These are phyloP conservation scores for Ophioninae sp. DNA, from an alignment of 2,888 invertebrate genomes.

Conservation along the genomic window DNA sequence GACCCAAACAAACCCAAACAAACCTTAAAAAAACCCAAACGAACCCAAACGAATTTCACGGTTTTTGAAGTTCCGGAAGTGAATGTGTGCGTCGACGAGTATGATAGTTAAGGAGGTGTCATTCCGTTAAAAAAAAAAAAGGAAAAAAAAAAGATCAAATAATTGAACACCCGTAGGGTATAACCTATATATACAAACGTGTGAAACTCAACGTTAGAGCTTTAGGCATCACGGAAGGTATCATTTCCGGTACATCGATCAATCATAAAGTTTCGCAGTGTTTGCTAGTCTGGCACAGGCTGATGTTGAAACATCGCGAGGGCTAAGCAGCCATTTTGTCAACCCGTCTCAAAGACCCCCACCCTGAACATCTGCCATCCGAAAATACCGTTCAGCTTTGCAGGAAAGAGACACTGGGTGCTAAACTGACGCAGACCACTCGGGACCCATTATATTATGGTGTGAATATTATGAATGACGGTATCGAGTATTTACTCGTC, in stretches of 20 bases:
- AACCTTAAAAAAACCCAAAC: neutral
- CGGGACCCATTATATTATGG: constrained; percentile 54
- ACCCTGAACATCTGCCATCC: constrained; percentile 70
- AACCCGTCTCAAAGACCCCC: constrained; percentile 52
- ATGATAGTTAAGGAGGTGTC: constrained; percentile 29
- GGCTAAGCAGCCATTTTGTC: constrained; percentile 72
- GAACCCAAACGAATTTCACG: neutral
- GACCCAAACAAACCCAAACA: neutral
- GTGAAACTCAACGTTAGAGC: constrained; percentile 40
- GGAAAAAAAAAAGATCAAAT: constrained; percentile 23
- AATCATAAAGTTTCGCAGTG: constrained; percentile 66
- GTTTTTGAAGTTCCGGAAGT: constrained; percentile 30
- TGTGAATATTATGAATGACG: constrained; percentile 65
- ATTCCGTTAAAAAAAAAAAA: constrained; percentile 48
- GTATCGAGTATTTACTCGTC: constrained; percentile 70
- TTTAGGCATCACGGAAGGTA: constrained; percentile 55
- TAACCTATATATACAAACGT: constrained; percentile 59
- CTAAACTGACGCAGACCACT: constrained; percentile 43
- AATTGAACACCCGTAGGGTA: constrained; percentile 58
- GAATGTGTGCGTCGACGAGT: neutral
- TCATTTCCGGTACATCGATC: constrained; percentile 63
- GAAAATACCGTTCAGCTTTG: constrained; percentile 47
- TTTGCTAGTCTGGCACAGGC: constrained; percentile 31
- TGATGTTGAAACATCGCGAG: constrained; percentile 41
- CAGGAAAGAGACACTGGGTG: constrained; percentile 32